phyloP scores from a whole-genome alignment of 2,888 invertebrate species.

The Diaperis boleti region DNA sequence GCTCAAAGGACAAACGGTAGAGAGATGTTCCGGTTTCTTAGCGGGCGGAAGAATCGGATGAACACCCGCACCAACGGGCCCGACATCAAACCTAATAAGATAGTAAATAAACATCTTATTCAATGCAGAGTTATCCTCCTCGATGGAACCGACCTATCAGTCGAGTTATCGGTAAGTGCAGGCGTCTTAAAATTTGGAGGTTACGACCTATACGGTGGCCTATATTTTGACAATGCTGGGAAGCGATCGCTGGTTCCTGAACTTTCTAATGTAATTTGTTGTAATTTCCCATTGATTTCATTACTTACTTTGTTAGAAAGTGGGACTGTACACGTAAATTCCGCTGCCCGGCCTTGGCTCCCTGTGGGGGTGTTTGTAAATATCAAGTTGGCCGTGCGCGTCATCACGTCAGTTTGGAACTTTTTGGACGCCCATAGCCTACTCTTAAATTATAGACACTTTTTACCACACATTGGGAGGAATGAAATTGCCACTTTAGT shows the following conservation, averaged over 20 bases:
- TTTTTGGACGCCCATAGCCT: too few relatives aligned
- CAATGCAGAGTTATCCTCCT: constrained; percentile 94
- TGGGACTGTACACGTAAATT: too few relatives aligned
- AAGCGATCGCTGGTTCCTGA: constrained; percentile 20
- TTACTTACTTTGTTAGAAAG: too few relatives aligned
- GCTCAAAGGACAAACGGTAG: constrained; percentile 8
- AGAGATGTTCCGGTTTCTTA: constrained; percentile 82
- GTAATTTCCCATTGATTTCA: too few relatives aligned
- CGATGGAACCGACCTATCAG: constrained; percentile 95
- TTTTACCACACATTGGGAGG: too few relatives aligned
- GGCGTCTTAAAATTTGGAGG: too few relatives aligned
- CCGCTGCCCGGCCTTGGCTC: too few relatives aligned
- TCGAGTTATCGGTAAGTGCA: constrained; percentile 87
- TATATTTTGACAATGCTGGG: constrained; percentile 34
- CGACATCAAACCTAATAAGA: constrained; percentile 65
- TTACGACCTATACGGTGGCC: constrained; percentile 10
- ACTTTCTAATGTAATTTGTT: constrained; percentile 32
- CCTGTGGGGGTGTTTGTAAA: too few relatives aligned
- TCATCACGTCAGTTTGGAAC: too few relatives aligned
- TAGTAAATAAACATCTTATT: constrained; percentile 86
- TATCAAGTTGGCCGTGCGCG: too few relatives aligned
- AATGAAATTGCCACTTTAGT: too few relatives aligned
- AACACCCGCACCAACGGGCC: constrained; percentile 46
- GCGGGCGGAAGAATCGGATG: constrained; percentile 72
- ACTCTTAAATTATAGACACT: too few relatives aligned